Evolutionary conservation across 53 echinoderm and acorn worm species (phyloP), one percentile per base, ranked within the genome.

Genomic region (Temnopleurus reevesii): DNA sequence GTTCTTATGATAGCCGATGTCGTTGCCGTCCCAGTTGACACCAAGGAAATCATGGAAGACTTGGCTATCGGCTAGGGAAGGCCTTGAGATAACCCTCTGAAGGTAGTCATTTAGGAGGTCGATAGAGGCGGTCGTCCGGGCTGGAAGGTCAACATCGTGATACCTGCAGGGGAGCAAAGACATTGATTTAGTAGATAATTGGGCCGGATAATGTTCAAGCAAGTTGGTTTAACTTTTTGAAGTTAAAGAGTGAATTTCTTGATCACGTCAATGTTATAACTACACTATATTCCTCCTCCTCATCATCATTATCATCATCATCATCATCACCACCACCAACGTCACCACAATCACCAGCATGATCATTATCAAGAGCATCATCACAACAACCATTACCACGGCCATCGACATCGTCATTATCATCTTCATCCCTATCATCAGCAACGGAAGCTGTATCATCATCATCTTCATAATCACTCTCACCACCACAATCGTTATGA

Each of bases 1-100:
- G 77, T 91, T 76, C 80, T 66, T 89, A 21, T 92, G 77, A 79
- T 91, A 94, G 43, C 76, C 66, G 46, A 59, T 58, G 9, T 92
- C 92, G 79, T 63, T 90, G 12, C 94, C 94, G 47, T 94, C 94
- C 94, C 94, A 94, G 65, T 94, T 94, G 86, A 94, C 91, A 10
- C 94, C 94, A 12, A 94, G 86, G 90, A 94, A 94, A 49, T 94
- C 94, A 25, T 84, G 43, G 66, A 86, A 85, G 33, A 91, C 56
- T 17, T 65, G 80, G 46, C 77, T 85, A 36, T 91, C 89, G 47
- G 86, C 66, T 36, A 91, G 90, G 46, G 91, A 71, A 30, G 63
- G 58, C 28, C 63, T 55, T 5, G 44, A 66, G 53, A 94, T 18
- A 1, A 90, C 45, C 45, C 76, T 58, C 29, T 80, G 49, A 5